Percentiles rank a stretch among this genome's conserved stretches.
Conservation (phyloP, 1,140 invertebrate genomes). For the Notospermus geniculatus region DNA sequence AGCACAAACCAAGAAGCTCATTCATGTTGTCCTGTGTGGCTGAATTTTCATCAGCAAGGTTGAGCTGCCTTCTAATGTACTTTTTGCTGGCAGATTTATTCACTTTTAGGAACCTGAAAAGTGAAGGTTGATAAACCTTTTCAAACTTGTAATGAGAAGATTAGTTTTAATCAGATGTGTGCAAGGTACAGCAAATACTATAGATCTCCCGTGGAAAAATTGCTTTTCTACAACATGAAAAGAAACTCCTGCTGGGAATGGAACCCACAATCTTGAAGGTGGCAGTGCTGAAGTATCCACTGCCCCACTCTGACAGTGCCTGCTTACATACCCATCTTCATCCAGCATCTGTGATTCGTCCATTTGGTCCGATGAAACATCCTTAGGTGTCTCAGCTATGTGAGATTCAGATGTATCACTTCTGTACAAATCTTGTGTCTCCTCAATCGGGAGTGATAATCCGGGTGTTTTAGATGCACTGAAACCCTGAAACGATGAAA, state of each 20-base stretch:
- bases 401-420: slow-evolving; percentile 1
- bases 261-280: too few relatives aligned
- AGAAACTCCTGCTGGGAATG: too few relatives aligned
- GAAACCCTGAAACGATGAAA: too few relatives aligned
- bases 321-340: slow-evolving; percentile 47
- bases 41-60: background rate
- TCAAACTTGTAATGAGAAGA: too few relatives aligned
- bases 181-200: too few relatives aligned
- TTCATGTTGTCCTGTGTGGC: slow-evolving; percentile 15
- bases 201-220: too few relatives aligned
- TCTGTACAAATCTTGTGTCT: slow-evolving; percentile 43
- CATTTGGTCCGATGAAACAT: background rate
- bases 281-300: too few relatives aligned
- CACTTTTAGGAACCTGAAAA: slow-evolving; percentile 23
- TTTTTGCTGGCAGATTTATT: slow-evolving; percentile 5
- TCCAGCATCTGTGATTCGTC: slow-evolving; percentile 47
- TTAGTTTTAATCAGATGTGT: too few relatives aligned
- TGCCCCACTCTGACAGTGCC: too few relatives aligned
- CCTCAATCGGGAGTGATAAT: slow-evolving; percentile 36
- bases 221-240: too few relatives aligned
- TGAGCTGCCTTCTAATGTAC: background rate
- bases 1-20: slow-evolving; percentile 33
- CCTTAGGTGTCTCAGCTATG: slow-evolving; percentile 15
- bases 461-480: background rate
- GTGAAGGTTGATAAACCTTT: too few relatives aligned